Base-by-base conservation (phyloP, 2,888 invertebrate species). In the Drosophila putrida region DNA sequence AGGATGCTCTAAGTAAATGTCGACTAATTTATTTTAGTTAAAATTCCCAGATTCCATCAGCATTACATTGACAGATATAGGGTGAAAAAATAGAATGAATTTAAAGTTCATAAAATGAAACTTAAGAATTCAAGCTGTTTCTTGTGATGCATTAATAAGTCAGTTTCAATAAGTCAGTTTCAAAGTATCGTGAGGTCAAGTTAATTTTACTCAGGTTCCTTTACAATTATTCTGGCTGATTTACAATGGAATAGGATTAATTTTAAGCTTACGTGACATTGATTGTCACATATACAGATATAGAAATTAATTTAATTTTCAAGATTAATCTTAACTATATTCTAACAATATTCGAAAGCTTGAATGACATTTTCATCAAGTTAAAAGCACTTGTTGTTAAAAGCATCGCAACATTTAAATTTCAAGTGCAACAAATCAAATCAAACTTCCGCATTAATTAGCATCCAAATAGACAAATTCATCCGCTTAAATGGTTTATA, bases 381-480 rank as follows among this genome's bases (percentile, higher is more conserved):
- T 44, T 27, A 5, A 53, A 38, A 11, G n/a, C 9, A 3, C 6
- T 6, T 38, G 6, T 38, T 38, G 5, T 41, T 15, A 57, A 66
- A 57, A 64, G 51, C 60, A 44, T 39, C 11, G 6, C 15, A 20
- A 49, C 5, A 43, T 11, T 36, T 39, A 5, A 51, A 36, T 27
- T 27, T 58, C 43, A 54, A 71, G 50, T 77, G 65, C 49, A 51
- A 47, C 75, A 69, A 69, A 69, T 76, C 79, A 76, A 63, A 57
- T 69, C 10, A 50, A 62, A 73, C 76, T 85, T 88, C 82, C 82
- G 79, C 76, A 72, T 58, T 70, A 82, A 85, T 88, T 71, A 71
- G 51, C 65, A 72, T 54, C 70, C 55, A 62, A 65, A 59, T 67
- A 67, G 82, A 71, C 75, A 63, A 71, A 83, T 82, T 77, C 10